phyloP scores from a whole-genome alignment of 2,888 invertebrate genomes.

The Chalcis sispes region DNA sequence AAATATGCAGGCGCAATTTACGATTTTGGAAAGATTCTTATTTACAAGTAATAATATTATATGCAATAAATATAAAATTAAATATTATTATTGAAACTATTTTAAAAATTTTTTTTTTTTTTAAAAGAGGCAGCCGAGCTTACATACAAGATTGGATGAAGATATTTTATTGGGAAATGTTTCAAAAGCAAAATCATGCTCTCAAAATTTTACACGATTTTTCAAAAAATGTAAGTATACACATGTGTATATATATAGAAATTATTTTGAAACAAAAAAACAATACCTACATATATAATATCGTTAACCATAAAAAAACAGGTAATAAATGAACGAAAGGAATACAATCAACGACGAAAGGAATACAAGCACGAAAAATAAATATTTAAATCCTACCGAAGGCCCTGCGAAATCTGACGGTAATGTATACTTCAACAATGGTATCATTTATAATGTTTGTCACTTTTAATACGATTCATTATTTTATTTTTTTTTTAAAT shows the following conservation, averaged over 20 bases:
- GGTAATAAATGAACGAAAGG: slow-evolving; percentile 56
- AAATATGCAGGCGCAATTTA: slow-evolving; percentile 52
- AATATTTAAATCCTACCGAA: no score
- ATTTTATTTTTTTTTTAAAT: no score
- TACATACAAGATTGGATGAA: slow-evolving; percentile 45
- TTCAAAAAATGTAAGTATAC: slow-evolving; percentile 51
- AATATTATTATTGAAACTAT: not conserved
- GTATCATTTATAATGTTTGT: no score
- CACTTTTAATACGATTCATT: no score
- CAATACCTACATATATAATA: not conserved
- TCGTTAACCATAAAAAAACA: slow-evolving; percentile 16
- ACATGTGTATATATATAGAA: no score
- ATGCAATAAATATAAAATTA: not conserved
- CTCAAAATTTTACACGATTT: slow-evolving; percentile 54
- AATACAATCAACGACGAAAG: slow-evolving; percentile 56
- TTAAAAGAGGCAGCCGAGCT: slow-evolving; percentile 6
- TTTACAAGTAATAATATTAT: slow-evolving; percentile 15
- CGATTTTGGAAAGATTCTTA: slow-evolving; percentile 27
- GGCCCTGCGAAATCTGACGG: no score
- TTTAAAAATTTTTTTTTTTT: not conserved
- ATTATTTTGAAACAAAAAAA: not conserved
- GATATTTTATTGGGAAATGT: slow-evolving; percentile 20
- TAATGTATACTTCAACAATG: no score
- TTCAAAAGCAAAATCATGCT: slow-evolving; percentile 36
- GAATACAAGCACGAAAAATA: slow-evolving; percentile 51